Conservation (phyloP, 2,888 invertebrate genomes). For the Plusia festucae region DNA sequence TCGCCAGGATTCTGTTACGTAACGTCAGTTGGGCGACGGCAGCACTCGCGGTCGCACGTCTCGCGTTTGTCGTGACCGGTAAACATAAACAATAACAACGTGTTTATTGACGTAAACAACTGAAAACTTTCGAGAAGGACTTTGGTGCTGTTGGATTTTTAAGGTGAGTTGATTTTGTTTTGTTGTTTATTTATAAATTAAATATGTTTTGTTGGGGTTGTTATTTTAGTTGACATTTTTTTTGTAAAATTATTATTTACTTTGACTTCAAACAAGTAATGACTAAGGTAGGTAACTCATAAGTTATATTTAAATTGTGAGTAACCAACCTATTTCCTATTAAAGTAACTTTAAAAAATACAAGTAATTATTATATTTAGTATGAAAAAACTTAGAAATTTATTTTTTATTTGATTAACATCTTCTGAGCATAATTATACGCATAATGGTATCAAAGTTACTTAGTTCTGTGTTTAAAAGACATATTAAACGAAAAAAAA, state of each 20-base stretch:
- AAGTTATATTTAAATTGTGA: too few species aligned
- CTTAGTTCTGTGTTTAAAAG: too few species aligned
- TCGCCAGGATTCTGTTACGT: slow-evolving; percentile 84
- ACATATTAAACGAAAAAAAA: too few species aligned
- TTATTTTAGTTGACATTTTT: background rate
- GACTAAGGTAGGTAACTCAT: too few species aligned
- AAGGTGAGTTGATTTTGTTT: slow-evolving; percentile 57
- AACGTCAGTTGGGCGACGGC: slow-evolving; percentile 81
- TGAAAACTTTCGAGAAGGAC: slow-evolving; percentile 64
- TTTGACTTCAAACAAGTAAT: too few species aligned
- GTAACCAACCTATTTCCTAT: too few species aligned
- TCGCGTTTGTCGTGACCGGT: slow-evolving; percentile 52
- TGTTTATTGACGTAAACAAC: slow-evolving; percentile 86
- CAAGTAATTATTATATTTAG: too few species aligned
- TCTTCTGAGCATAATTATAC: too few species aligned
- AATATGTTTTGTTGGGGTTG: slow-evolving; percentile 9
- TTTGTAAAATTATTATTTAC: background rate
- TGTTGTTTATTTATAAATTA: slow-evolving; percentile 30
- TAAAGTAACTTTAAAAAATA: too few species aligned
- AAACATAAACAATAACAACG: slow-evolving; percentile 87
- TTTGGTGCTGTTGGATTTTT: slow-evolving; percentile 53
- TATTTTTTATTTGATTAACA: too few species aligned
- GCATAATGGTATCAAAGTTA: too few species aligned
- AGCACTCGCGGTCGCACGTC: slow-evolving; percentile 73
- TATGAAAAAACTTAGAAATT: too few species aligned